Evolutionary conservation across 2,113 vertebrate genomes (phyloP), one percentile per base, ranked within the genome.

Genomic region (Scortum barcoo): DNA sequence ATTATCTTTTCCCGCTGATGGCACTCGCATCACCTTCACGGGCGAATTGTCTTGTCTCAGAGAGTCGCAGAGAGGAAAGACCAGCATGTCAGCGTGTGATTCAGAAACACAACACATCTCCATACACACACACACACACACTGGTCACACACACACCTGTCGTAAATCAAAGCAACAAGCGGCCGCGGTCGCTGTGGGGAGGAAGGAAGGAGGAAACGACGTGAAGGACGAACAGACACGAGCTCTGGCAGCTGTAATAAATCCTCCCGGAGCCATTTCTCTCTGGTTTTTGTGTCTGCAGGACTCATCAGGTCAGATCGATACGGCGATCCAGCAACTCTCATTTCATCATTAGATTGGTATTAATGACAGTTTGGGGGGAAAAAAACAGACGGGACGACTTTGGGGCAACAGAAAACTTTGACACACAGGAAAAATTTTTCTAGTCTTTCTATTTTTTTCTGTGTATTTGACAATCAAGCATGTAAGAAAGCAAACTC

Each of bases 21-120:
- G 0, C 46, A 40, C 66, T 80, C 44, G 30, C 46, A 54, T 77
- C 83, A 79, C 84, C 89, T 88, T 91, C 88, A 88, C 26, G 61
- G 71, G 78, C 24, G 84, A 86, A 84, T 91, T 84, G 83, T 63
- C 86, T 91, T 84, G 83, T 63, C 71, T 72, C 71, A 72, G 63
- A 63, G 24, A 17, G 50, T 63, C 50, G n/a, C n/a, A n/a, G n/a
- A 68, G 54, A 54, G 6, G 6, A n/a, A 3, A 46, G 70, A 68
- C 30, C 60, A 12, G 12, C 48, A 20, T 46, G 65, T 50, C 62
- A 33, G 78, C 9, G 53, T n/a, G 40, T 50, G 72, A 67, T 81
- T 84, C 74, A 54, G 76, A 88, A 81, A 81, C 56, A 76, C 36
- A 72, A 66, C 53, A 46, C 28, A 56, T 62, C 50, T 50, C 56